These are phyloP conservation scores for Tragelaphus imberbis DNA, from an alignment of 2,113 vertebrate species.

Conservation along the genomic window DNA sequence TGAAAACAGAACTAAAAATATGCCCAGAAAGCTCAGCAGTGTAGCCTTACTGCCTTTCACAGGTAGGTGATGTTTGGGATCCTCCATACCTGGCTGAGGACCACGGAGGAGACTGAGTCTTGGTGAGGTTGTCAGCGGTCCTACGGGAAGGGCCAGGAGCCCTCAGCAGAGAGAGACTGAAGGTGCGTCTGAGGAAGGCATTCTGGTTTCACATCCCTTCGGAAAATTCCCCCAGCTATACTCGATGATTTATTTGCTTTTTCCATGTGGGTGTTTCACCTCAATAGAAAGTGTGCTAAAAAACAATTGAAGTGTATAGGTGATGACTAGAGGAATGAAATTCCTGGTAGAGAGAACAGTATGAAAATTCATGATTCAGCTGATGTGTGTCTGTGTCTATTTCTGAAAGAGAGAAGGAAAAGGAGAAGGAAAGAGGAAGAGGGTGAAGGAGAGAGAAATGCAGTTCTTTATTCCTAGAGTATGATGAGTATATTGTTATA, in stretches of 20 bases:
- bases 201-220: neutral
- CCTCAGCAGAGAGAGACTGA: neutral
- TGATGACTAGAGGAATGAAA: neutral
- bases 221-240: neutral
- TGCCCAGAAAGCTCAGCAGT: neutral
- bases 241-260: neutral
- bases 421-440: accelerated
- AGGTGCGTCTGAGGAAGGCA: neutral
- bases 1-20: neutral
- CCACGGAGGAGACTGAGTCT: neutral
- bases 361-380: neutral
- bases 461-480: neutral
- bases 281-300: neutral
- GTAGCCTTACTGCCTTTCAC: neutral
- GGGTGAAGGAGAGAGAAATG: neutral
- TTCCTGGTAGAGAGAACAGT: neutral
- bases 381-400: neutral
- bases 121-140: neutral
- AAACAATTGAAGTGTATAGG: neutral
- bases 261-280: neutral
- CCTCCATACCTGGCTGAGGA: neutral
- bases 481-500: neutral
- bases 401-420: neutral
- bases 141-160: neutral
- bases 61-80: accelerated